These are phyloP conservation scores for Balaeniceps rex DNA, from an alignment of 2,113 vertebrate genomes.

Conservation along the genomic window DNA sequence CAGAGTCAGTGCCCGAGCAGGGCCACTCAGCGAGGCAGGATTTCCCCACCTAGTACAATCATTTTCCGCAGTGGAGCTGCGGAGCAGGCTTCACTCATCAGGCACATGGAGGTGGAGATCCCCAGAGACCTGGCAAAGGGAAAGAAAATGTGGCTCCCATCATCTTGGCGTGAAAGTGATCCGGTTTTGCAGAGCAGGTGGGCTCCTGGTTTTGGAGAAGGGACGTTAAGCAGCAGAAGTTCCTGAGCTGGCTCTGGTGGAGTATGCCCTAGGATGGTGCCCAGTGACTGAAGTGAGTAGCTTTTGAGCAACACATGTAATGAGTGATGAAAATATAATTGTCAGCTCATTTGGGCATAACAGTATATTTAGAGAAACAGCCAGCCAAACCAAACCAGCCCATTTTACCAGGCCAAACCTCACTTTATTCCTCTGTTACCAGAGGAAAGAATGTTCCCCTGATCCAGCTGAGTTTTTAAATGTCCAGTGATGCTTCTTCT, in stretches of 20 bases:
- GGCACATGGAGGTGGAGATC: not conserved
- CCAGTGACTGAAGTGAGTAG: not conserved
- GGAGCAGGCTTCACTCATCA: not conserved
- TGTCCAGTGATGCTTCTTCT: not conserved
- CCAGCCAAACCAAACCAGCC: not conserved
- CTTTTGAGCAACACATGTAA: not conserved
- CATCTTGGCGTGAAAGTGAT: not conserved
- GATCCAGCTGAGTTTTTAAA: not conserved
- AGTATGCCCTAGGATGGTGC: not conserved
- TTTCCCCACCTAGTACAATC: not conserved
- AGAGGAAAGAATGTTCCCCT: not conserved
- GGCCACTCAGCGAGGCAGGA: not conserved
- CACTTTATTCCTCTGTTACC: not conserved
- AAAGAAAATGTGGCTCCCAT: not conserved
- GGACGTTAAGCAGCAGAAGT: not conserved
- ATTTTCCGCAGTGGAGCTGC: not conserved
- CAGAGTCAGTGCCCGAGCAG: not conserved
- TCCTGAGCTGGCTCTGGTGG: not conserved
- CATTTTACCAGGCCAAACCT: not conserved
- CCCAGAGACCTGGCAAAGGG: not conserved
- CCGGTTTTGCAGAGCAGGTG: not conserved
- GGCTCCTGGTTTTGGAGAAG: not conserved
- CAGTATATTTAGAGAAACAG: not conserved
- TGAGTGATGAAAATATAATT: not conserved
- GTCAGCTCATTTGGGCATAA: not conserved